Base-by-base conservation (phyloP, 2,113 vertebrate species). In the Siphamia tubifer region DNA sequence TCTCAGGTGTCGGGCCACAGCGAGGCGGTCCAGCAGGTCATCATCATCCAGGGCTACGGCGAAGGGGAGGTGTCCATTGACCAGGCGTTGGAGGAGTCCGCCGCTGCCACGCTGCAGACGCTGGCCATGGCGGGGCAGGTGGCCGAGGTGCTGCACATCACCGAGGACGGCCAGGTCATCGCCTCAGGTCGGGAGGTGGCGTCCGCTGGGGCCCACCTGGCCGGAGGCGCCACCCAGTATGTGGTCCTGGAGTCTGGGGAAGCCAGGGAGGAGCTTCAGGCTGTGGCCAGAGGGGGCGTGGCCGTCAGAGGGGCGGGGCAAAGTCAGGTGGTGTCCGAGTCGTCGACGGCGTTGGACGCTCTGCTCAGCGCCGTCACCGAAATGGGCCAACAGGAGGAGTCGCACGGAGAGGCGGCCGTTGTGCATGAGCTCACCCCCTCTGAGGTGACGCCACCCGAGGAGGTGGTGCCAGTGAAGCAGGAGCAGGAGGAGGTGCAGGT, bases 41-140 rank as follows among this genome's bases (percentile, higher is more conserved):
- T 99, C 84, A 98, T 99, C 69, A 98, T 99, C 74, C 97, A 99
- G 81, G 96, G 96, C 35, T 94, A 92, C 11, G 91, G 93, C 0
- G 94, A 94, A 0, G 94, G 92, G 0, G 95, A 94, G 38, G 90
- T 95, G 4, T 78, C 92, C 35, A 93, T 97, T 5, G 95, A 98
- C 4, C 89, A 94, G 44, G 93, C 95, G 0, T 79, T 98, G 82
- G 98, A 99, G 63, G 95, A 98, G 80, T 97, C 98, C 0, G 98
- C 98, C 0, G 98, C 96, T 0, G 96, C 96, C 61, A 99, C 98
- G 0, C 90, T 99, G 82, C 96, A 99, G 90, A 98, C 96, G 0
- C 90, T 99, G 67, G 98, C 97, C 0, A 96, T 99, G 95, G 95
- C 96, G 0, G 95, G 96, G 8, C 95, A 98, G 84, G 91, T 98